Evolutionary conservation across 2,797 vertebrate species (phyloP), one percentile per base, ranked within the genome.

Genomic region (Lycodopsis pacificus): DNA sequence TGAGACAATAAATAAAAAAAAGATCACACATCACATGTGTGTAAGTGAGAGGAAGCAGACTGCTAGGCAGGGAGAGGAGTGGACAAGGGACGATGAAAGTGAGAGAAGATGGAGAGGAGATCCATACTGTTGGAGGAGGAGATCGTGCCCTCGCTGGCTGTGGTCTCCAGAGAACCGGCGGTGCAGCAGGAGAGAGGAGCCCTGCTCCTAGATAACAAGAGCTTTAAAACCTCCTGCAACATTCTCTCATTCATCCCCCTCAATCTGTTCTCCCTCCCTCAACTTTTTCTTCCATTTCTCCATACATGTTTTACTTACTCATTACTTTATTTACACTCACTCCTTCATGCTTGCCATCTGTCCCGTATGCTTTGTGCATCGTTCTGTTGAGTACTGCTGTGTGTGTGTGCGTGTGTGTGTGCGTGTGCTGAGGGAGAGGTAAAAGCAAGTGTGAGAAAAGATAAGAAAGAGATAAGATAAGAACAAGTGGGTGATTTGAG

Each of bases 401-500:
- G 4, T 44, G 61, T 27, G 0, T 63, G 6, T 58, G 4, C 1
- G 32, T 19, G 22, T 58, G 30, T 44, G 4, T 44, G 61, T 19
- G 0, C 27, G 7, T 56, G 57, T 36, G 7, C 4, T 27, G 27
- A 1, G 13, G 71, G n/a, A 11, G 44, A 64, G 71, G 36, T 53
- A 58, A 57, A 75, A 83, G 77, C 51, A n/a, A 19, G 72, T 66
- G 84, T 77, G 73, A 75, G 79, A 75, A 84, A 73, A 81, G 75
- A 83, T 65, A 72, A 80, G 68, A 83, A 63, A 17, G 73, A 77
- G 77, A 74, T 83, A 57, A 82, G 77, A 83, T 62, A 73, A 80
- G 74, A 80, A 62, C 83, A 61, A 76, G 69, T 65, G 78, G 85
- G 79, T 86, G 79, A 88, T 88, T 78, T 76, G 51, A 57, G 75